Percentiles rank a stretch among this genome's conserved stretches.
These are phyloP conservation scores for Tinea pellionella DNA, from an alignment of 2,888 invertebrate genomes.

Conservation along the genomic window DNA sequence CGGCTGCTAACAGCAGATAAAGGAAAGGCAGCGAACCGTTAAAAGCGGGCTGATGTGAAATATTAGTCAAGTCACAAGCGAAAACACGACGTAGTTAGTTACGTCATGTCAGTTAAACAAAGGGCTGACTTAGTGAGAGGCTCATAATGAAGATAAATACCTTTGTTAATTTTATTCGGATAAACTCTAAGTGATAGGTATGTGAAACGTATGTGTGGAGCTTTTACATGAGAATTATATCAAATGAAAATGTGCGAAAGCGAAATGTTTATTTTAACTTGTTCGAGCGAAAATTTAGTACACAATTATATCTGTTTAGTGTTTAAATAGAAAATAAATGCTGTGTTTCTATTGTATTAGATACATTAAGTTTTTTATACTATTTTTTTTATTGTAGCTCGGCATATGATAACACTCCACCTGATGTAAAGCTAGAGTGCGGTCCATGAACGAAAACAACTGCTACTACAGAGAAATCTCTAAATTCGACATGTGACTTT, in stretches of 20 bases:
- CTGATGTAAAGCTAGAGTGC: no score
- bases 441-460: no score
- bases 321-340: constrained; percentile 15
- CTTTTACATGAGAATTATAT: background rate
- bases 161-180: constrained; percentile 57
- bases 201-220: constrained; percentile 18
- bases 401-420: no score
- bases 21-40: constrained; percentile 55
- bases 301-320: constrained; percentile 17
- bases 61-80: constrained; percentile 61
- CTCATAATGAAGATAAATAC: constrained; percentile 68
- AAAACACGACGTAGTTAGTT: constrained; percentile 52
- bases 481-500: no score
- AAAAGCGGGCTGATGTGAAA: constrained; percentile 61
- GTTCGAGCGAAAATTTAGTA: constrained; percentile 16
- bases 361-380: no score
- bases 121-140: constrained; percentile 59
- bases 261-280: constrained; percentile 15
- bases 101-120: constrained; percentile 57
- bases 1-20: constrained; percentile 59
- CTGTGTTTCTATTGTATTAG: constrained; percentile 16
- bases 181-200: constrained; percentile 33
- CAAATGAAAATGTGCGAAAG: background rate
- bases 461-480: no score
- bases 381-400: no score